Conservation (phyloP, 1,140 invertebrate genomes). For the Alviniconcha marisindica region DNA sequence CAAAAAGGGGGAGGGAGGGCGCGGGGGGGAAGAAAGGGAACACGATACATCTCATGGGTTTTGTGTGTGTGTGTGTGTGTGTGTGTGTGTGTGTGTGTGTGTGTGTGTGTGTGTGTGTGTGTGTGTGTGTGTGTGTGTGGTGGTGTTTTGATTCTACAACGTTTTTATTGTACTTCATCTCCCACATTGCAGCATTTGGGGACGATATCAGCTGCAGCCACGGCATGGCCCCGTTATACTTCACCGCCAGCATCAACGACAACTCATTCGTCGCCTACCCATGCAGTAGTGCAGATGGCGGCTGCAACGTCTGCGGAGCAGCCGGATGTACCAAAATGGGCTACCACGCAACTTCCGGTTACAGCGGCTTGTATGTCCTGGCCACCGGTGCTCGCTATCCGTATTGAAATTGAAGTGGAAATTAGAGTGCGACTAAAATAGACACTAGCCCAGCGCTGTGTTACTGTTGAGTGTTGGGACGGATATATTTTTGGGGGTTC, state of each 20-base stretch:
- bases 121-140: not conserved
- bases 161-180: not conserved
- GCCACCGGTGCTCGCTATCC: constrained; percentile 11
- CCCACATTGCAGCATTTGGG: not conserved
- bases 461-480: not conserved
- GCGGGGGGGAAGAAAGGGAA: too few species aligned
- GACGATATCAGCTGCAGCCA: constrained; percentile 33
- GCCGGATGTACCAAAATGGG: constrained; percentile 34
- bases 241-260: constrained; percentile 39
- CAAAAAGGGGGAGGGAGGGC: too few species aligned
- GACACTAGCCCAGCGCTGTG: too few species aligned
- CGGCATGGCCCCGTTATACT: not conserved
- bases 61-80: not conserved
- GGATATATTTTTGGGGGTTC: not conserved
- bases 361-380: constrained; percentile 11
- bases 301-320: constrained; percentile 3
- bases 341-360: not conserved
- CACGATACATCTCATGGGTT: too few species aligned
- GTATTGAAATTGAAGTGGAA: not conserved
- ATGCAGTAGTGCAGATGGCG: constrained; percentile 1
- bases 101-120: not conserved
- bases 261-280: constrained; percentile 18
- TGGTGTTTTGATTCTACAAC: not conserved
- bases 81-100: not conserved
- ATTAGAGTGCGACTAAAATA: too few species aligned